A percentile compares a stretch with the other conserved stretches of the same genome.
Conservation (phyloP, 2,888 invertebrate species). For the Cryptus armator region DNA sequence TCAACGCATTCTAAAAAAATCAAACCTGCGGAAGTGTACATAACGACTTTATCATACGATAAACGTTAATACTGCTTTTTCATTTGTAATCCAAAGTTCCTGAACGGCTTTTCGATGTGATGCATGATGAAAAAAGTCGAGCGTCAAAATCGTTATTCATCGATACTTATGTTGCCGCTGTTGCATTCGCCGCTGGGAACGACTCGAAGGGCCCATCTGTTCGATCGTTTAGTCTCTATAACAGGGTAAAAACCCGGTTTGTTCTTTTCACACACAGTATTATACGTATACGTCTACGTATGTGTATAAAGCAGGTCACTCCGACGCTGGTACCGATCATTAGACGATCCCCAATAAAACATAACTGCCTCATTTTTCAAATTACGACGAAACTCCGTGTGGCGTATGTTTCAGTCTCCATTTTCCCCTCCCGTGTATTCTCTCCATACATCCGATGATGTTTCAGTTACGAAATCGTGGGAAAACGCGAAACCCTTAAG, state of each 20-base stretch:
- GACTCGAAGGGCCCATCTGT: constrained; percentile 67
- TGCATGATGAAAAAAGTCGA: constrained; percentile 53
- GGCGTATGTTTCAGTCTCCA: constrained; percentile 10
- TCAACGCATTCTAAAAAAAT: no score
- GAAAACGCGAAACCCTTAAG: constrained; percentile 35
- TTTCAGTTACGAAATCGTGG: constrained; percentile 50
- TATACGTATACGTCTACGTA: not conserved
- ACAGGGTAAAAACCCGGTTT: constrained; percentile 17
- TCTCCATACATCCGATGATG: constrained; percentile 40
- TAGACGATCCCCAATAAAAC: constrained; percentile 63
- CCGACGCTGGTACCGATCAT: constrained; percentile 60
- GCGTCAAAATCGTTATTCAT: constrained; percentile 65
- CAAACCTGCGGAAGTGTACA: not conserved
- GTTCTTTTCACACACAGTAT: constrained; percentile 52
- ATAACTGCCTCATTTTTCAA: constrained; percentile 70
- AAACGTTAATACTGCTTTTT: no score
- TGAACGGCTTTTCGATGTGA: constrained; percentile 42
- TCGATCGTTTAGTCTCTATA: constrained; percentile 47
- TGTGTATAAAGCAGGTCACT: constrained; percentile 29
- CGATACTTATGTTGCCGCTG: constrained; percentile 48
- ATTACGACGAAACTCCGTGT: constrained; percentile 51
- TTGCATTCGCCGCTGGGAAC: constrained; percentile 55
- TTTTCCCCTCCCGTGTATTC: constrained; percentile 1
- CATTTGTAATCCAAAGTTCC: not conserved
- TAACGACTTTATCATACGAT: not conserved